Percentiles rank a stretch among this genome's conserved stretches.
phyloP scores from a whole-genome alignment of 23 tunicate genomes.

The Styela plicata region DNA sequence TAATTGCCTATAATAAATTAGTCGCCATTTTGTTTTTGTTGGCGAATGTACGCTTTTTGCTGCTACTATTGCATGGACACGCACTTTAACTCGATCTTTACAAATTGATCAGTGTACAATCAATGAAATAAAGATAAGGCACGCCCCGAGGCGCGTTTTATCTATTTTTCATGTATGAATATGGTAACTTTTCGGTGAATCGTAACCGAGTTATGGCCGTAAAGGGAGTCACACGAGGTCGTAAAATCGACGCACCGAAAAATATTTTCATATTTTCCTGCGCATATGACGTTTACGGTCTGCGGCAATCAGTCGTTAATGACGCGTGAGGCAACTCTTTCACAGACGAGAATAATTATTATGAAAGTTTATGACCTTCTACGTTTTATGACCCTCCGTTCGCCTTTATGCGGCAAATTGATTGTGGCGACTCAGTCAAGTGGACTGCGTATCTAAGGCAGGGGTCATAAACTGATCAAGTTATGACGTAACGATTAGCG shows the following conservation, averaged over 20 bases:
- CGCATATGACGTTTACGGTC: slow-evolving; percentile 22
- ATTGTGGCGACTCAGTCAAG: slow-evolving; percentile 22
- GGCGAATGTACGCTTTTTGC: too few relatives aligned
- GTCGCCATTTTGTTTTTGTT: too few relatives aligned
- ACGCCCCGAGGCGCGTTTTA: too few relatives aligned
- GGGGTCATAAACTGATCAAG: not conserved
- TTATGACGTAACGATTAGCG: not conserved
- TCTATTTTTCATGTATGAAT: too few relatives aligned
- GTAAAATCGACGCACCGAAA: not conserved
- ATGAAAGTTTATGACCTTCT: slow-evolving; percentile 14
- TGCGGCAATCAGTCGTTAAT: slow-evolving; percentile 22
- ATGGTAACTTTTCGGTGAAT: too few relatives aligned
- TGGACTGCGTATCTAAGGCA: not conserved
- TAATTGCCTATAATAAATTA: too few relatives aligned
- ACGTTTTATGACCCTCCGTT: slow-evolving; percentile 1
- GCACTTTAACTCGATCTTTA: too few relatives aligned
- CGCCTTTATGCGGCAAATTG: slow-evolving; percentile 1
- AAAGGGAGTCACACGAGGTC: not conserved
- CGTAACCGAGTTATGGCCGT: not conserved
- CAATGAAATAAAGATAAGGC: too few relatives aligned
- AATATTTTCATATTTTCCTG: not conserved
- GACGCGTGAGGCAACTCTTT: slow-evolving; percentile 18
- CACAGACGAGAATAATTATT: slow-evolving; percentile 10
- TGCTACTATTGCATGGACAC: too few relatives aligned
- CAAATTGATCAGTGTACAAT: too few relatives aligned